Percentiles rank a stretch among this genome's conserved stretches.
Evolutionary conservation across 2,888 invertebrate genomes (phyloP).

Genomic region (Linnaemya vulpina): DNA sequence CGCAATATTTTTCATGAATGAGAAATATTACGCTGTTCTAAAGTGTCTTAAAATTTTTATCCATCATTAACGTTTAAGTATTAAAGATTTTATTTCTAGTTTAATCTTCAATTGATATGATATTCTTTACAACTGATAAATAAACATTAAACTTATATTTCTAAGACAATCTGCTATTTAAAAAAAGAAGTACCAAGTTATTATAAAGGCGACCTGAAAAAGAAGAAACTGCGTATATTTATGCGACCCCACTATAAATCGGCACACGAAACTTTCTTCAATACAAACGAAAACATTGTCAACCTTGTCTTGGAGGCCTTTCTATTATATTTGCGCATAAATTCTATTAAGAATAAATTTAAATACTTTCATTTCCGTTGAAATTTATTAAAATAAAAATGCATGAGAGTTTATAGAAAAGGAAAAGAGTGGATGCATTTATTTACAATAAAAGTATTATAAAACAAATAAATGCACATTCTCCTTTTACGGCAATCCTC

Average conservation of each 20-base stretch:
- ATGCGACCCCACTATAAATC: background rate
- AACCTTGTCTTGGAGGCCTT: background rate
- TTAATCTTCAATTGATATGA: too few relatives aligned
- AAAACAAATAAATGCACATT: constrained; percentile 35
- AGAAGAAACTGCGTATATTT: background rate
- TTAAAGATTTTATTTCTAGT: too few relatives aligned
- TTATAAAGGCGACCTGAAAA: background rate
- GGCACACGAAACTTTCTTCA: background rate
- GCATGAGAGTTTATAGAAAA: constrained; percentile 38
- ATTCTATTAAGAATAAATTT: constrained; percentile 56
- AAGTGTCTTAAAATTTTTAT: too few relatives aligned
- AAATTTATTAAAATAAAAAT: constrained; percentile 40
- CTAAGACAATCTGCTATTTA: too few relatives aligned
- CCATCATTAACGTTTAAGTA: too few relatives aligned
- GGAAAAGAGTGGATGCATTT: constrained; percentile 14
- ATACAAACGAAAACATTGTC: constrained; percentile 6
- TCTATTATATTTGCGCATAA: constrained; percentile 29
- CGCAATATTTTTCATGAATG: too few relatives aligned
- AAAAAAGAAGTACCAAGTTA: too few relatives aligned
- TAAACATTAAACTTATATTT: too few relatives aligned
- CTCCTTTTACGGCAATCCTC: constrained; percentile 46
- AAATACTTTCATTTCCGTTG: constrained; percentile 65
- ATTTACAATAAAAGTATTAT: constrained; percentile 4
- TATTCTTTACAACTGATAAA: too few relatives aligned
- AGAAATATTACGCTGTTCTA: too few relatives aligned